Conservation (phyloP, 2,113 vertebrate species). For the Albula glossodonta region DNA sequence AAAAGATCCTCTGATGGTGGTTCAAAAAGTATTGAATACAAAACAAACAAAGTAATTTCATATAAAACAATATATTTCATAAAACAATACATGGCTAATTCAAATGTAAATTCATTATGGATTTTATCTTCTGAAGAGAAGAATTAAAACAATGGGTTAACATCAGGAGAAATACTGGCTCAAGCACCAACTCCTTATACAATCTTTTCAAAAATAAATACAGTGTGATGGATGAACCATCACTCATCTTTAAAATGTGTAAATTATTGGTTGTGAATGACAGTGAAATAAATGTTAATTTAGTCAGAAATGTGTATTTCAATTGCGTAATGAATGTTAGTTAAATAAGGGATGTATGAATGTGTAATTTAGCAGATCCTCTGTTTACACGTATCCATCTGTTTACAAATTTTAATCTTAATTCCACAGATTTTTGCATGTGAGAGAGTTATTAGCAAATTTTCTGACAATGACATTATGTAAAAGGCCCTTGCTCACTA, state of each 20-base stretch:
- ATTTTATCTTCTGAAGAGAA: neutral
- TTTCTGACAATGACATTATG: no score
- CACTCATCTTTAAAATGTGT: neutral
- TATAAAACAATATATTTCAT: no score
- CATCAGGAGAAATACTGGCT: neutral
- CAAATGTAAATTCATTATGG: neutral
- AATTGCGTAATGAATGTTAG: neutral
- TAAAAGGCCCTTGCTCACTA: no score
- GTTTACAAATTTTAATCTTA: no score
- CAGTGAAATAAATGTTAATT: neutral
- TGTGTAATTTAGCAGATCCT: neutral
- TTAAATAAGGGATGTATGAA: neutral
- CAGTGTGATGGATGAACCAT: neutral
- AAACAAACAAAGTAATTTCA: no score
- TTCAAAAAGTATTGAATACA: no score
- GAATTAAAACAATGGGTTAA: neutral
- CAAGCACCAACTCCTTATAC: neutral
- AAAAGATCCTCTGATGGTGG: no score
- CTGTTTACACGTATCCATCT: neutral
- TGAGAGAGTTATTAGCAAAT: no score
- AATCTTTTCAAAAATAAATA: neutral
- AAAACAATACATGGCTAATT: no score
- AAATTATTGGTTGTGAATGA: neutral
- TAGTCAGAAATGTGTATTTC: neutral
- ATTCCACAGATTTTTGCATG: no score